Evolutionary conservation across 2,888 invertebrate species (phyloP), one percentile per base, ranked within the genome.

Genomic region (Rhyacophila evoluta): DNA sequence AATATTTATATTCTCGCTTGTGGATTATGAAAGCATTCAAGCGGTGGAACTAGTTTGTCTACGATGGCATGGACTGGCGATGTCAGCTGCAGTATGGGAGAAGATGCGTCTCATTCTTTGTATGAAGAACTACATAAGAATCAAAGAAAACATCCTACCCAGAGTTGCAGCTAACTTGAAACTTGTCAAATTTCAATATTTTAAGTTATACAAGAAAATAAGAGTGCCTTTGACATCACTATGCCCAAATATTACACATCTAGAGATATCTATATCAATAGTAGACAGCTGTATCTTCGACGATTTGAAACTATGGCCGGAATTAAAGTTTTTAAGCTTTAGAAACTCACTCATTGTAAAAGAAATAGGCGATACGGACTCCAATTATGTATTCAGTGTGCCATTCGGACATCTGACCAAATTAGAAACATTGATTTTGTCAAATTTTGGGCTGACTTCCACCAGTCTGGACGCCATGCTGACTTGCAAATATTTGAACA

Each of bases 221-320:
- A 86, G 90, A 84, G 84, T 87, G 84, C 89, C 90, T 83, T 84
- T 90, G 75, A 89, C 89, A 83, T 89, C 86, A 82, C 88, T 89
- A 84, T 90, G 90, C 83, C 90, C 90, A 73, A 90, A 90, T 84
- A 84, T 90, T 83, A 90, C 89, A 84, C 88, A 88, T 84, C 84
- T 90, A 87, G 90, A 90, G 87, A 89, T 90, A 86, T 89, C 89
- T 84, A 90, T 90, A 86, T 90, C 90, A 82, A 89, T 89, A 85
- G 89, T 90, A 77, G 89, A 89, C 84, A 88, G 88, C 83, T 88
- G 88, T 86, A 90, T 90, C 83, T 90, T 90, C 86, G 89, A 89
- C 84, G 90, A 90, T 84, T 84, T 90, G 79, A 86, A 87, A 69
- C 84, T 87, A 83, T 90, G 90, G 90, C 90, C 89, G 12, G 88